Evolutionary conservation across 2,797 vertebrate genomes (phyloP).

Genomic region (Myotis daubentonii): DNA sequence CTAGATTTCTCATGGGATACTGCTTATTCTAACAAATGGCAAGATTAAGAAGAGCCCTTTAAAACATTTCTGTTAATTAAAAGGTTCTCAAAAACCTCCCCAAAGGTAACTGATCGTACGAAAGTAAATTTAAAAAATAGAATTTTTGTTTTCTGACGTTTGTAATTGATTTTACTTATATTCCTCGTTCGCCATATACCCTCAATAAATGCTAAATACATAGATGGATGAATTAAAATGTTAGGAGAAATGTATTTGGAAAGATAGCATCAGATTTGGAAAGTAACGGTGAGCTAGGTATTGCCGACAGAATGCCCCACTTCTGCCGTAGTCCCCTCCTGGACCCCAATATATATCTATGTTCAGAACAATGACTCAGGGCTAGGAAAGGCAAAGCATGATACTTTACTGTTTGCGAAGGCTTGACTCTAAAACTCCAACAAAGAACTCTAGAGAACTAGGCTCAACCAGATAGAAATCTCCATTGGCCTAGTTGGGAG

Average conservation of each 20-base stretch:
- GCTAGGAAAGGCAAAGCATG: neutral
- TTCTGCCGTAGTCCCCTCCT: neutral
- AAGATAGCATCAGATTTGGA: conserved; percentile 37
- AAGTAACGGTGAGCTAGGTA: neutral
- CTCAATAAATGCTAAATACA: neutral
- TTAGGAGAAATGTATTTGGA: neutral
- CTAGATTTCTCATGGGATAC: neutral
- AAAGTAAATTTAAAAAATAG: neutral
- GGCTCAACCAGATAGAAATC: neutral
- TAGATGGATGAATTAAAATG: neutral
- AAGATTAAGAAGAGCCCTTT: neutral
- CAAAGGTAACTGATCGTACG: neutral
- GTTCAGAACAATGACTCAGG: neutral
- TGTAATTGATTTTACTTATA: neutral
- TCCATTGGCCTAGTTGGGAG: neutral
- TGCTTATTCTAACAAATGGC: neutral
- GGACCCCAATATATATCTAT: neutral
- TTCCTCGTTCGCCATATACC: neutral
- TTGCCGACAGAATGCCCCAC: neutral
- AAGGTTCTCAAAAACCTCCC: neutral
- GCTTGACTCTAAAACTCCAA: neutral
- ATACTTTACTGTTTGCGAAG: neutral
- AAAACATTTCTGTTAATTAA: neutral
- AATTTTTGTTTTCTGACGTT: neutral
- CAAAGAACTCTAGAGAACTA: neutral